A percentile compares a stretch with the other conserved stretches of the same genome.
These are phyloP conservation scores for Spilosoma lubricipeda DNA, from an alignment of 2,888 invertebrate species.

Conservation along the genomic window DNA sequence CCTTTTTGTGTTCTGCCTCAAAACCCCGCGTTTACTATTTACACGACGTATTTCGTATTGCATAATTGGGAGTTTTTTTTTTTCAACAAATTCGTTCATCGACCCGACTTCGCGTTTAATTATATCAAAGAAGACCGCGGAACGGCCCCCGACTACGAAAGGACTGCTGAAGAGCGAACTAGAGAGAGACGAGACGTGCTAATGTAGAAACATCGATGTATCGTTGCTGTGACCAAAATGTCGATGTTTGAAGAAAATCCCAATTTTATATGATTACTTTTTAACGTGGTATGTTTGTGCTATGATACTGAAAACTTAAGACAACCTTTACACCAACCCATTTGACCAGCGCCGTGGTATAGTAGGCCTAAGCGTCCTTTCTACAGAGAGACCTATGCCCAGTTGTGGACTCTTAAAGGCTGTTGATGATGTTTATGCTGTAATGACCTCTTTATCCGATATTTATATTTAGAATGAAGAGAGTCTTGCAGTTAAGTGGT, in stretches of 20 bases:
- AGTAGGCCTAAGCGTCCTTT: no score
- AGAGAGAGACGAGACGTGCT: slow-evolving; percentile 39
- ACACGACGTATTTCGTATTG: slow-evolving; percentile 53
- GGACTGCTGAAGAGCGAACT: slow-evolving; percentile 66
- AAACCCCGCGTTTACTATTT: slow-evolving; percentile 43
- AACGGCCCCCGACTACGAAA: slow-evolving; percentile 68
- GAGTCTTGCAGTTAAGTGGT: no score
- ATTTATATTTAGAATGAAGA: no score
- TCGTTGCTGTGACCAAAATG: neutral
- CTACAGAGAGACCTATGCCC: no score
- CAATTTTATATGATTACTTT: neutral
- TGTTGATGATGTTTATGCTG: no score
- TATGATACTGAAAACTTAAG: neutral
- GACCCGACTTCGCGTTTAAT: slow-evolving; percentile 67
- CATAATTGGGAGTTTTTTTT: slow-evolving; percentile 66
- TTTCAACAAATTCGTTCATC: slow-evolving; percentile 69
- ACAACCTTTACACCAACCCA: no score
- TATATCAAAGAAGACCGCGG: slow-evolving; percentile 74
- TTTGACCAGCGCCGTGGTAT: no score
- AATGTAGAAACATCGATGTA: slow-evolving; percentile 14
- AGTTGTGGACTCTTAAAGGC: no score
- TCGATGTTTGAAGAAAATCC: neutral
- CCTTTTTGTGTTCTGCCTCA: slow-evolving; percentile 50
- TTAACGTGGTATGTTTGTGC: neutral
- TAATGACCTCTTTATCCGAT: no score